Conservation (phyloP, 2,113 vertebrate species). For the Columbina picui region DNA sequence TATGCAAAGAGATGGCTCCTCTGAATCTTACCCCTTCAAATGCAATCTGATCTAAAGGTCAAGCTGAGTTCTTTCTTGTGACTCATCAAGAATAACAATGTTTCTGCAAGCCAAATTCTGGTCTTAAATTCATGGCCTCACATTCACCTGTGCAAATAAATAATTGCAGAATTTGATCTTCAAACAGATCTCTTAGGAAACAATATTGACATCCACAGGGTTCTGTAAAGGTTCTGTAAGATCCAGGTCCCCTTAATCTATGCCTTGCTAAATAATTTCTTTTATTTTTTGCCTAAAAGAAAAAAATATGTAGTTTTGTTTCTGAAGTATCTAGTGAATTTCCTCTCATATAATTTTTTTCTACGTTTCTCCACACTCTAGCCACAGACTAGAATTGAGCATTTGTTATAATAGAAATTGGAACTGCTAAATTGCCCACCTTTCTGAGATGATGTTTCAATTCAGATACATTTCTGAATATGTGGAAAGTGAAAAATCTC, state of each 20-base stretch:
- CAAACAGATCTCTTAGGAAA: neutral
- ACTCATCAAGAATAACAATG: conserved; percentile 13
- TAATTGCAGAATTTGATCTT: neutral
- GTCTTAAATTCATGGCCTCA: neutral
- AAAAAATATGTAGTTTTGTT: neutral
- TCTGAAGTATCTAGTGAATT: neutral
- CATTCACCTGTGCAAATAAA: conserved; percentile 32
- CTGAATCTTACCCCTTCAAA: neutral
- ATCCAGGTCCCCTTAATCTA: neutral
- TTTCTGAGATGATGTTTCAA: neutral
- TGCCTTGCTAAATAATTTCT: neutral
- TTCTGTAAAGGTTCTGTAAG: neutral
- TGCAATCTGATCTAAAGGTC: neutral
- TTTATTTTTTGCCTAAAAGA: neutral
- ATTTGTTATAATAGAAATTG: neutral
- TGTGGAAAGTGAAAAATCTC: neutral
- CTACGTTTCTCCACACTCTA: neutral
- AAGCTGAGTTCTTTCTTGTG: neutral
- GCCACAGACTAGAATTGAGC: neutral
- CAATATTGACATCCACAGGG: neutral
- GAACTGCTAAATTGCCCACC: neutral
- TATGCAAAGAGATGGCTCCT: neutral
- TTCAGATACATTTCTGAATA: neutral
- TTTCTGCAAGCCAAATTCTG: conserved; percentile 8
- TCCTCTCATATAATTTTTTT: neutral